Base-by-base conservation (phyloP, 2,113 vertebrate genomes). In the Phalacrocorax carbo region DNA sequence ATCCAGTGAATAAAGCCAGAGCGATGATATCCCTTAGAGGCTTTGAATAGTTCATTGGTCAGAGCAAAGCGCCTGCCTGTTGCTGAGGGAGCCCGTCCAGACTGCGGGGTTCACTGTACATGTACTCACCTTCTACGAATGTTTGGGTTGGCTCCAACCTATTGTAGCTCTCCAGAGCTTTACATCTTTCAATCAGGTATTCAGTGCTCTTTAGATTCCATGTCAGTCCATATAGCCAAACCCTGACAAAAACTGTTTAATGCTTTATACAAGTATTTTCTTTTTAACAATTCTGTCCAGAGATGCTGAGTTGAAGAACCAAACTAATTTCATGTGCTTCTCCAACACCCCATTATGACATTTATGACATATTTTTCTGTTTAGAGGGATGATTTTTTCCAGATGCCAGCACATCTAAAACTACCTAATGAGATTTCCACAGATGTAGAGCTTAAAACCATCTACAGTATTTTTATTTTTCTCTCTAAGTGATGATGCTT, bases 351-450 rank as follows among this genome's bases (percentile, higher is more conserved):
- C 96, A 91, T 97, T 93, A 97, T 91, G 97, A 97, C 92, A 94
- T 96, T 97, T 97, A 97, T 97, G 97, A 97, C 95, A 96, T 98
- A 97, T 98, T 98, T 98, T 98, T 98, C 94, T 96, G 96, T 98
- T 98, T 98, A 97, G 98, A 96, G 79, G 95, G 81, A 96, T 97
- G 98, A 98, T 98, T 97, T 96, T 98, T 98, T 98, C 98, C 98
- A 98, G 97, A 98, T 98, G 98, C 97, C 93, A 97, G 94, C 94
- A 97, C 97, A 98, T 98, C 97, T 98, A 98, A 98, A 97, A 97
- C 96, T 97, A 98, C 97, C 97, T 98, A 98, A 98, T 97, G 95
- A 98, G 96, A 97, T 98, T 96, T 98, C 96, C 97, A 98, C 97
- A 96, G 97, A 98, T 96, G 97, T 95, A 97, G 96, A 97, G 95